A percentile compares a stretch with the other conserved stretches of the same genome.
Evolutionary conservation across 2,113 vertebrate genomes (phyloP).

Genomic region (Sterrhoptilus dennistouni): DNA sequence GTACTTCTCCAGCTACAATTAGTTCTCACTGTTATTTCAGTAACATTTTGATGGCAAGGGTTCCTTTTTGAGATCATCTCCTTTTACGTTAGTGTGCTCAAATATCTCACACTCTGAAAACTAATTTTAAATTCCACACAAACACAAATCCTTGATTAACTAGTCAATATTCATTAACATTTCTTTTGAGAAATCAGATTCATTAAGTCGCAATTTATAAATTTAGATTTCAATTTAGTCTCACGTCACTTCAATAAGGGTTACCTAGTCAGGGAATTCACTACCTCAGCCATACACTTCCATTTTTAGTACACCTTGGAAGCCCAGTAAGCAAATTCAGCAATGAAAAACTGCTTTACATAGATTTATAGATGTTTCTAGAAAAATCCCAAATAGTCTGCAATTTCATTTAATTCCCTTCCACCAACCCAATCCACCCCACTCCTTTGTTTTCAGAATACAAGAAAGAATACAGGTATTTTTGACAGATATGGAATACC

Average conservation of each 20-base stretch:
- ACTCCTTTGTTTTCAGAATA: neutral
- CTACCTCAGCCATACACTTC: neutral
- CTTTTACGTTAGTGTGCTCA: neutral
- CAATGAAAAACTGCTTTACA: neutral
- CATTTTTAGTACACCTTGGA: neutral
- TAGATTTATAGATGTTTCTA: neutral
- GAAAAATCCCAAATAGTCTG: neutral
- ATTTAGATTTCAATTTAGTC: neutral
- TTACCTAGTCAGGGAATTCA: neutral
- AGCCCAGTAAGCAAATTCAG: neutral
- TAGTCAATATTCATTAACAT: neutral
- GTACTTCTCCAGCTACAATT: neutral
- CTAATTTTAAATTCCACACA: neutral
- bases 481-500: neutral
- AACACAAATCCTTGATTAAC: neutral
- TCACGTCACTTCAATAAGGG: neutral
- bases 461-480: neutral
- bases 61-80: neutral
- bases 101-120: neutral
- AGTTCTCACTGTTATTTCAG: neutral
- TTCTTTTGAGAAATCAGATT: neutral
- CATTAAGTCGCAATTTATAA: neutral
- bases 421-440: neutral
- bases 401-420: neutral
- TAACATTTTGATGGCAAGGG: neutral